Evolutionary conservation across 2,113 vertebrate genomes (phyloP), one percentile per base, ranked within the genome.

Genomic region (Nothobranchius furzeri): DNA sequence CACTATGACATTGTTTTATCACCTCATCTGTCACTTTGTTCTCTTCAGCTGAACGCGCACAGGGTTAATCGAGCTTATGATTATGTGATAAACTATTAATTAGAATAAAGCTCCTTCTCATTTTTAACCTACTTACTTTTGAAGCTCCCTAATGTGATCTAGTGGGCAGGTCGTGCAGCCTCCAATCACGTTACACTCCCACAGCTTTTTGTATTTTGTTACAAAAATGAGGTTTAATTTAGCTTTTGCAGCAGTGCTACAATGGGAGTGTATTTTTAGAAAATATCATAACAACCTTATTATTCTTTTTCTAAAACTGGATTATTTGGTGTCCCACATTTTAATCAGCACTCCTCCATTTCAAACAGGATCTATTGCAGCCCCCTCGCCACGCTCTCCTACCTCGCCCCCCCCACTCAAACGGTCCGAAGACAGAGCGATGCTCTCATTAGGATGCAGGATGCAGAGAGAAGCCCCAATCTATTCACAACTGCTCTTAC

Each of bases 361-460:
- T 77, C 82, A 76, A 86, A 86, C 66, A 57, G 86, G 76, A 84
- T 84, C 70, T 73, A 61, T 74, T 60, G 30, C 74, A 62, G 58
- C 79, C 81, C 69, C 77, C 76, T 47, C 64, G 62, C 59, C 69
- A 57, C 55, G 24, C 36, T 73, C 75, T 75, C 76, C 72, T 30
- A 56, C 75, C 62, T 81, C 60, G 17, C 50, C 78, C 66, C 66
- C 67, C 81, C 85, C 79, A 75, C 87, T 85, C 78, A 61, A 52
- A 68, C 36, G 54, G 70, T 83, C 82, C 77, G 70, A 64, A 81
- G 82, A 75, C 30, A 60, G 50, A 15, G 57, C 53, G 65, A 24
- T 64, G 56, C 71, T 63, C 75, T 87, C 75, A 86, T 87, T 82
- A 76, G 71, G 80, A 88, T 82, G 80, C 82, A 74, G 63, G 55